Evolutionary conservation across 1,140 invertebrate genomes (phyloP), one percentile per base, ranked within the genome.

Genomic region (Drosophila busckii): DNA sequence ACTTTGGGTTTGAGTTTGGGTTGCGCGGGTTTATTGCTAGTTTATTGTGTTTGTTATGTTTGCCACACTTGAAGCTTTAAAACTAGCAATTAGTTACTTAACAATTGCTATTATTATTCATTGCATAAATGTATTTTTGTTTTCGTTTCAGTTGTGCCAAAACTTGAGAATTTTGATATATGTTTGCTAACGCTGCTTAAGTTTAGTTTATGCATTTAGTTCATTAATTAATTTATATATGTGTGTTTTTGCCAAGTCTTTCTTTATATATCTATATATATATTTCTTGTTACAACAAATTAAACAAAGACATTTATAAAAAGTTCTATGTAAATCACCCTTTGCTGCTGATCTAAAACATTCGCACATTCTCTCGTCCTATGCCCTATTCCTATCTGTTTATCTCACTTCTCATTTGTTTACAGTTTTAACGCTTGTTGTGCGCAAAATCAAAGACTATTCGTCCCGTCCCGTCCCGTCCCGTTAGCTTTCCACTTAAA

Each of bases 301-400:
- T 60, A 52, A 80, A 80, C 46, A 26, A 63, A 80, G 63, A 50
- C 69, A 4, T 49, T 48, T 58, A 54, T 73, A 71, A 73, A 68
- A 78, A 68, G n/a, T n/a, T 64, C 58, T 56, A 55, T 60, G 35
- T 80, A 80, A 68, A 80, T 80, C 73, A 80, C 71, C 62, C 55
- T 56, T 63, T 78, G 71, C 71, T 70, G 70, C 64, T 67, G 46
- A 38, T 34, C 44, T 32, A 25, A 16, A 46, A 60, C 44, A 54
- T 10, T 56, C 25, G 20, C 22, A 28, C 35, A 2, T n/a, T 25
- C 22, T 16, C 20, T 16, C 12, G 13, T 19, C 22, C 19, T 22
- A 22, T 20, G 10, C 1, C 15, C 34, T 15, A 35, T 35, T 45
- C 44, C 23, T 20, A 56, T 25, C 8, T 15, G 35, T 38, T 23